Base-by-base conservation (phyloP, 2,113 vertebrate genomes). In the Tiliqua scincoides region DNA sequence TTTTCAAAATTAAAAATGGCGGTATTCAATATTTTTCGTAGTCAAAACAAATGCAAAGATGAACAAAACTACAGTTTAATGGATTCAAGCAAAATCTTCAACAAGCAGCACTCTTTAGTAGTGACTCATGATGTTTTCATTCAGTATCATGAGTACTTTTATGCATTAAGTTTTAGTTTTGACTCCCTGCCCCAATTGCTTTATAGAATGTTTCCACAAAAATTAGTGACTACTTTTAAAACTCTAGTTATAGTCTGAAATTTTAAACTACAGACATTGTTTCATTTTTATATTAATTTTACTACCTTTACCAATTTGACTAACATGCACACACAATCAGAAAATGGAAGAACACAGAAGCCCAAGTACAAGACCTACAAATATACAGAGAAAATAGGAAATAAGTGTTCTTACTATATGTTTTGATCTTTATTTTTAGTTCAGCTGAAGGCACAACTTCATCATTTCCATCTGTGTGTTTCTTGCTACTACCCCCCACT, bases 391-490 rank as follows among this genome's bases (percentile, higher is more conserved):
- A 23, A 2, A 83, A 89, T 37, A 79, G 25, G 14, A 54, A 84
- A 74, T 75, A 88, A 88, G 75, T 48, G 30, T 74, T 62, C 85
- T 84, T 87, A 92, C 89, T 90, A 88, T 74, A 72, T 40, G 0
- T 86, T 1, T 59, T 54, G 77, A 32, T 83, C 61, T 81, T 74
- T 80, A 72, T 40, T 83, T 88, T 81, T 76, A 70, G 63, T 61
- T 86, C 1, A 82, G 48, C 25, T 87, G 78, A 83, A 93, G 88
- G 59, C 78, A 82, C 43, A 74, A 77, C 14, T 37, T 85, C 37
- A 48, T 76, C 54, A 54, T 83, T 86, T 84, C 67, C 65, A 81
- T 82, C 11, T 74, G 15, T 25, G 52, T 85, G 37, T 89, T 25
- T 40, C 76, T 70, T 70, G 74, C 37, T 0, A 0, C 40, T 54